Evolutionary conservation across 2,113 vertebrate species (phyloP).

Genomic region (Scatophagus argus): DNA sequence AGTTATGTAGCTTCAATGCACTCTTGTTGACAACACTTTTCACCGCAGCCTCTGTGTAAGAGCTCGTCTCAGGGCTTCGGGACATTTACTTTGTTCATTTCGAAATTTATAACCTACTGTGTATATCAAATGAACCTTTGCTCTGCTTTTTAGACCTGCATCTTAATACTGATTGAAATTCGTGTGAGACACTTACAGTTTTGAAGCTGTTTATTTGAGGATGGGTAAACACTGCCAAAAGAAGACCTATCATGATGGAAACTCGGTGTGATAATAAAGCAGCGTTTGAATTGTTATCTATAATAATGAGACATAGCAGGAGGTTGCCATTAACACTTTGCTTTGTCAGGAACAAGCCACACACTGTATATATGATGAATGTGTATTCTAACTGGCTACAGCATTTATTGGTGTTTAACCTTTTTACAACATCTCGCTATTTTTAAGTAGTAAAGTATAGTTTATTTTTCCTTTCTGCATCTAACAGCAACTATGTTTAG

Average conservation of each 20-base stretch:
- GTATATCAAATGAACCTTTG: neutral
- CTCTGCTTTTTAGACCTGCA: slow-evolving; percentile 5
- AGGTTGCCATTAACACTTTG: too few species aligned
- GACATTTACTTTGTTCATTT: slow-evolving; percentile 56
- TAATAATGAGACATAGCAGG: too few species aligned
- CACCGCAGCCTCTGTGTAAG: slow-evolving; percentile 33
- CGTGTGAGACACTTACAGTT: slow-evolving; percentile 5
- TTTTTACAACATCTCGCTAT: too few species aligned
- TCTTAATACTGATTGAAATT: slow-evolving; percentile 45
- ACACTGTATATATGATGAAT: too few species aligned
- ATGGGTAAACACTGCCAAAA: slow-evolving; percentile 20
- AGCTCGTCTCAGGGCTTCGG: slow-evolving; percentile 26
- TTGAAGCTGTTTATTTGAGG: slow-evolving; percentile 11
- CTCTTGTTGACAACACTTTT: neutral
- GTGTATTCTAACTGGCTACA: too few species aligned
- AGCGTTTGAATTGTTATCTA: too few species aligned
- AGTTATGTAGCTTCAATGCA: neutral
- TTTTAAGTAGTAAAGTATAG: too few species aligned
- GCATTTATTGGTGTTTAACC: too few species aligned
- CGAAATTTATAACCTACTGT: too few species aligned
- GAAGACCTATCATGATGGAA: neutral
- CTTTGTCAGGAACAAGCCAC: too few species aligned
- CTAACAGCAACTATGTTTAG: too few species aligned
- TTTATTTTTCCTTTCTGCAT: too few species aligned
- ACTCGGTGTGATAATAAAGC: neutral